These are phyloP conservation scores for Didymodactylos carnosus DNA, from an alignment of 2,888 invertebrate species.

Conservation along the genomic window DNA sequence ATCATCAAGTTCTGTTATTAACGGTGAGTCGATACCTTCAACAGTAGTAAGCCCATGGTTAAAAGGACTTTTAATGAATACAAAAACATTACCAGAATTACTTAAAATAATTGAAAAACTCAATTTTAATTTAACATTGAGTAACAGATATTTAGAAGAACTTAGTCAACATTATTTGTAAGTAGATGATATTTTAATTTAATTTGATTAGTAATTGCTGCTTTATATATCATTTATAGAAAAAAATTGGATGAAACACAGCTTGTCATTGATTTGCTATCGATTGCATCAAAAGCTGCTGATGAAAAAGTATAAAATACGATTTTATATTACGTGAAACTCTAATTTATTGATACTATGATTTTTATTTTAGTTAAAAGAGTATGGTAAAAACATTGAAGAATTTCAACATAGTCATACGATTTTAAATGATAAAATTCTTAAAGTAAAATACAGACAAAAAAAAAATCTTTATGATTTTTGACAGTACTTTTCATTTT, in stretches of 20 bases:
- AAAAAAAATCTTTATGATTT: no score
- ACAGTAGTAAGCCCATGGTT: background rate
- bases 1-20: no score
- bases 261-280: background rate
- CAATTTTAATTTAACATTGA: slow-evolving; percentile 10
- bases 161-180: slow-evolving; percentile 12
- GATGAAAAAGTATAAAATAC: background rate
- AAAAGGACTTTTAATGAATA: background rate
- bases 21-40: background rate
- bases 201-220: no score
- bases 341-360: background rate
- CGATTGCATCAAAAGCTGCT: background rate
- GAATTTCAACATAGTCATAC: background rate
- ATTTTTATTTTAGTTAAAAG: background rate
- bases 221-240: no score
- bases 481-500: no score
- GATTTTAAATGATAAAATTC: no score
- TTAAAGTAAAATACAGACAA: no score
- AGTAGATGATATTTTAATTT: background rate
- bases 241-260: background rate
- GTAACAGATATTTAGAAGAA: slow-evolving; percentile 14
- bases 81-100: background rate
- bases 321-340: background rate
- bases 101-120: slow-evolving; percentile 9
- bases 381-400: background rate